Percentiles rank a stretch among this genome's conserved stretches.
These are phyloP conservation scores for Esox masquinongy DNA, from an alignment of 2,797 vertebrate species.

Conservation along the genomic window DNA sequence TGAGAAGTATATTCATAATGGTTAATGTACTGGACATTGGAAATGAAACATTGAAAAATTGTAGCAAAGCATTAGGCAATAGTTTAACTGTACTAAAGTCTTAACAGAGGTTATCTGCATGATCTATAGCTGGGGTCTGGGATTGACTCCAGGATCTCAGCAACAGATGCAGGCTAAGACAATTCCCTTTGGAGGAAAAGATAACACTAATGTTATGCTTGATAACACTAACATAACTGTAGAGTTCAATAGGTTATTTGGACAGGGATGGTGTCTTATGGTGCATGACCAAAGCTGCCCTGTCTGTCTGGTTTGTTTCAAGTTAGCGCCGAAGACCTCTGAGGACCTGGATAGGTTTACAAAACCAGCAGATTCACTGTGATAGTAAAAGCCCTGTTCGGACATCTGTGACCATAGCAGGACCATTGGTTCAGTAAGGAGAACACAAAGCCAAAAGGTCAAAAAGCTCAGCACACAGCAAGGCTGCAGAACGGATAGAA, in stretches of 20 bases:
- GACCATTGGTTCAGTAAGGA: too few species aligned
- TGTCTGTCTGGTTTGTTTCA: too few species aligned
- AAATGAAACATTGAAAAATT: background rate
- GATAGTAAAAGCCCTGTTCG: too few species aligned
- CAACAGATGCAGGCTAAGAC: background rate
- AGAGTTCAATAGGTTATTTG: background rate
- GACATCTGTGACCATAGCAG: too few species aligned
- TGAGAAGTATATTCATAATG: background rate
- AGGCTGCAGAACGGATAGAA: too few species aligned
- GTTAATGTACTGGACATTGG: background rate
- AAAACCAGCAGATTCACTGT: too few species aligned
- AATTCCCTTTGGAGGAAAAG: conserved; percentile 31
- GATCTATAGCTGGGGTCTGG: background rate
- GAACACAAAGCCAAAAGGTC: too few species aligned
- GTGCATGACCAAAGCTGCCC: background rate
- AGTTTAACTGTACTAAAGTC: background rate
- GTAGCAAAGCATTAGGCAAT: background rate
- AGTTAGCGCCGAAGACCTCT: too few species aligned
- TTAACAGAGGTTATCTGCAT: background rate
- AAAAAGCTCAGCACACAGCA: too few species aligned
- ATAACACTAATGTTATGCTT: conserved; percentile 48
- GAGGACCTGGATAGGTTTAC: too few species aligned
- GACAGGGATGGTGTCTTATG: background rate
- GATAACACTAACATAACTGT: background rate
- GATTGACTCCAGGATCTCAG: conserved; percentile 15